phyloP scores from a whole-genome alignment of 2,888 invertebrate genomes.

The Lysandra bellargus region DNA sequence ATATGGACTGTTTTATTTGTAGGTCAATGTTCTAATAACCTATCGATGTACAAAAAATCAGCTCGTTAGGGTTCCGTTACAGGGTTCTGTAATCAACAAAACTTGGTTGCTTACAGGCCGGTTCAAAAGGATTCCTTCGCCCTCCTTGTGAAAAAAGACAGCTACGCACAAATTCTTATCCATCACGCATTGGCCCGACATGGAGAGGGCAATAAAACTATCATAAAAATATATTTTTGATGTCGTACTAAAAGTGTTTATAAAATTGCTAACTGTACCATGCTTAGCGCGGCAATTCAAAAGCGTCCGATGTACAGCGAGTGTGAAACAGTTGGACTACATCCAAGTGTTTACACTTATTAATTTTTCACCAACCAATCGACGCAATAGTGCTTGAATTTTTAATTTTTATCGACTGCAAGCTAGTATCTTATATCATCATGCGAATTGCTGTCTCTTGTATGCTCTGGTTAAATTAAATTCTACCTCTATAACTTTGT shows the following conservation, averaged over 20 bases:
- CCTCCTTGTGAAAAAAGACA: no score
- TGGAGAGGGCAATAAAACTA: no score
- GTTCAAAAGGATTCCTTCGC: no score
- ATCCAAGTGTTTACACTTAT: constrained; percentile 2
- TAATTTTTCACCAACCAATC: background rate
- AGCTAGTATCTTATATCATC: background rate
- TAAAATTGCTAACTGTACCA: background rate
- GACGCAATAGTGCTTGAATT: background rate
- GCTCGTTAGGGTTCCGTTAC: no score
- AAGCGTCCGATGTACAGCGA: background rate
- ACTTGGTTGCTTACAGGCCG: no score
- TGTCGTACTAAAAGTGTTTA: background rate
- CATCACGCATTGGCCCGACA: no score
- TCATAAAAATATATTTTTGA: no score
- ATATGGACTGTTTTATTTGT: no score
- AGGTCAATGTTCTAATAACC: no score
- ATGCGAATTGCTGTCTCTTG: background rate
- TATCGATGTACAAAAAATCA: no score
- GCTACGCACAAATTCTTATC: no score
- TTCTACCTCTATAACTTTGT: background rate
- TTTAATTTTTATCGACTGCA: background rate
- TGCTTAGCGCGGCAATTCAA: background rate
- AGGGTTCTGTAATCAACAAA: no score
- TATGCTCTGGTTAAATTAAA: background rate
- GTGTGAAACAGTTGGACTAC: background rate